Percentiles rank a stretch among this genome's conserved stretches.
These are phyloP conservation scores for Drosophila arawakana DNA, from an alignment of 1,140 invertebrate genomes.

Conservation along the genomic window DNA sequence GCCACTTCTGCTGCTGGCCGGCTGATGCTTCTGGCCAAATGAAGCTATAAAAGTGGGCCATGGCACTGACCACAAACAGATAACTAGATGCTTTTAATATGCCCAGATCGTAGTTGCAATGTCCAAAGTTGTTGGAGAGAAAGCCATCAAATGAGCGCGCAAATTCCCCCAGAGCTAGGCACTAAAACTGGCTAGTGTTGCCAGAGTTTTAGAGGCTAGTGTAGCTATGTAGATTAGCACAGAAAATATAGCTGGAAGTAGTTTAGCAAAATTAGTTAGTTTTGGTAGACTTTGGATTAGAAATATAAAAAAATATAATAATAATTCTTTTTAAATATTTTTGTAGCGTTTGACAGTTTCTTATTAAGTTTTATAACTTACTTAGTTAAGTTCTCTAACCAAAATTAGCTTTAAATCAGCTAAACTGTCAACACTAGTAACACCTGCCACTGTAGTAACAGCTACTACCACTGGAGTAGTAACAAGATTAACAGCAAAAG, in stretches of 20 bases:
- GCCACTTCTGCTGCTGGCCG: conserved; percentile 4
- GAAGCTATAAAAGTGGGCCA: conserved; percentile 76
- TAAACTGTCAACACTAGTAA: background rate
- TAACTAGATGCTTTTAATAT: conserved; percentile 66
- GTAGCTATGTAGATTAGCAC: no score
- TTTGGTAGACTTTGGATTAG: no score
- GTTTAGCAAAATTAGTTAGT: no score
- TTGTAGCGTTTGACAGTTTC: no score
- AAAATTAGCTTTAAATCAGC: no score
- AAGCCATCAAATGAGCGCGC: conserved; percentile 72
- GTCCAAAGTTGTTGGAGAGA: conserved; percentile 62
- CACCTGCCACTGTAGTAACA: conserved; percentile 50
- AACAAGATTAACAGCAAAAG: conserved; percentile 17
- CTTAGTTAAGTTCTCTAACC: no score
- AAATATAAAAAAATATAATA: no score
- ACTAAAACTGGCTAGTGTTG: conserved; percentile 46
- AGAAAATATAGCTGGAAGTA: no score
- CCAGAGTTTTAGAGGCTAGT: no score
- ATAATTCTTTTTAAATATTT: no score
- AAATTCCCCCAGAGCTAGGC: conserved; percentile 59
- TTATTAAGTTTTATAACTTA: no score
- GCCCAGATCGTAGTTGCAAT: conserved; percentile 62
- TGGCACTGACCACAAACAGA: conserved; percentile 65
- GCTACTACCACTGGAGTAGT: conserved; percentile 38
- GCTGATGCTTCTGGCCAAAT: conserved; percentile 54